Evolutionary conservation across 2,888 invertebrate species (phyloP).

Genomic region (Sicus ferrugineus): DNA sequence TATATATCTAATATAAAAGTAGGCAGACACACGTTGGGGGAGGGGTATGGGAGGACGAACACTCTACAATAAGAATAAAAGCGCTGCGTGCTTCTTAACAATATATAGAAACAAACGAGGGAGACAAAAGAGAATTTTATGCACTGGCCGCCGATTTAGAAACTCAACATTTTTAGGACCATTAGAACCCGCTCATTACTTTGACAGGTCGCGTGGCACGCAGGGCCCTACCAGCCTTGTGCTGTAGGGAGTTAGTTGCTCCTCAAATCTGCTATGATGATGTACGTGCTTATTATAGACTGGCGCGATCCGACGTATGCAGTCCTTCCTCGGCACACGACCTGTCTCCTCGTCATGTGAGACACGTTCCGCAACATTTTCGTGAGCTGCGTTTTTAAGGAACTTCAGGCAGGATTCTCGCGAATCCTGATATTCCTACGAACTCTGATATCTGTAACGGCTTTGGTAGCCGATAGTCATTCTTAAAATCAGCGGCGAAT

Average conservation of each 20-base stretch:
- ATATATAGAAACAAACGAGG: background rate
- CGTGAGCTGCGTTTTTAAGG: constrained; percentile 33
- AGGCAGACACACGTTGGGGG: no score
- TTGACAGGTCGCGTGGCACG: constrained; percentile 55
- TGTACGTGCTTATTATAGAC: constrained; percentile 39
- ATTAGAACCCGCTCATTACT: constrained; percentile 51
- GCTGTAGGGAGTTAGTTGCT: no score
- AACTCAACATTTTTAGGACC: constrained; percentile 57
- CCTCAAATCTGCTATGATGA: no score
- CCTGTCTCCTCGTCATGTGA: constrained; percentile 48
- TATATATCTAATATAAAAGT: no score
- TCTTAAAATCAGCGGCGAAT: constrained; percentile 34
- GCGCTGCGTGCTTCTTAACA: no score
- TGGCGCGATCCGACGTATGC: background rate
- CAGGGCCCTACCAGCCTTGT: background rate
- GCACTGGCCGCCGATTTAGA: background rate
- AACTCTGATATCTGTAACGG: constrained; percentile 7
- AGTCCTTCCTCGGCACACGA: background rate
- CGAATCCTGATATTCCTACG: constrained; percentile 21
- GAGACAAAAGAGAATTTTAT: constrained; percentile 4
- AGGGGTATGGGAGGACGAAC: no score
- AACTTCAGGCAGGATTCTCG: constrained; percentile 47
- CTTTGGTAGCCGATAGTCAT: constrained; percentile 41
- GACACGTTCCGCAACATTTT: constrained; percentile 48
- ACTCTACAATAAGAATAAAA: no score